phyloP scores from a whole-genome alignment of 2,797 vertebrate species.

The Acanthurus tractus region DNA sequence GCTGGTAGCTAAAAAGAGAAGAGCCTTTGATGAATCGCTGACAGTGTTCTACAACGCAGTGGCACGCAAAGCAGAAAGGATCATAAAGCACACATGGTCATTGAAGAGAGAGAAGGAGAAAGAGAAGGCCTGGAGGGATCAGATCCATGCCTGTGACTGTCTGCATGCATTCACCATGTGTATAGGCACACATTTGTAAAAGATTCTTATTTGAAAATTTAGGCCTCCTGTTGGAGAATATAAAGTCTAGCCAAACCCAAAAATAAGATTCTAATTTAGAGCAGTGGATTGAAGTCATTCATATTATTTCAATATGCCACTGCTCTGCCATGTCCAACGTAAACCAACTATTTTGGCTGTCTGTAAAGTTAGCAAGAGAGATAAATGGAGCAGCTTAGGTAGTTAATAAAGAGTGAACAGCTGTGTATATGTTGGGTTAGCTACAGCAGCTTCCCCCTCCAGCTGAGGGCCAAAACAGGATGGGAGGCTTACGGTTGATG shows the following conservation, averaged over 20 bases:
- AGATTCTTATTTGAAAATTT: constrained; percentile 30
- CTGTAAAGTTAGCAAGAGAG: constrained; percentile 4
- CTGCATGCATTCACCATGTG: constrained; percentile 51
- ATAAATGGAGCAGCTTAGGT: neutral
- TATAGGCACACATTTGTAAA: constrained; percentile 25
- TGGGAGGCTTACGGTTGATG: constrained; percentile 91
- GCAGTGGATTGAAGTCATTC: neutral
- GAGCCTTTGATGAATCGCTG: constrained; percentile 69
- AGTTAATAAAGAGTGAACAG: constrained; percentile 30
- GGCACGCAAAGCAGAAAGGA: constrained; percentile 69
- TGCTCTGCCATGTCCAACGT: neutral
- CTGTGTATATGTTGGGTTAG: constrained; percentile 36
- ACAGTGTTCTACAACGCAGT: constrained; percentile 50
- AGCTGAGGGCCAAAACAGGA: constrained; percentile 31
- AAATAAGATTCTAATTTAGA: constrained; percentile 11
- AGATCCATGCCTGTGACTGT: constrained; percentile 42
- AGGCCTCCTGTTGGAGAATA: neutral
- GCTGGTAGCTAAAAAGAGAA: constrained; percentile 90
- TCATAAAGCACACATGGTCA: constrained; percentile 66
- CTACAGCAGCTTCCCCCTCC: constrained; percentile 28
- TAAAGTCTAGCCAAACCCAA: neutral
- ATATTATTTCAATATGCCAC: neutral
- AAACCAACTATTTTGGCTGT: neutral
- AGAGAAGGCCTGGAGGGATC: constrained; percentile 48
- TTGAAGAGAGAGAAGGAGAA: constrained; percentile 9